Conservation (phyloP, 2,888 invertebrate genomes). For the Clivina fossor region DNA sequence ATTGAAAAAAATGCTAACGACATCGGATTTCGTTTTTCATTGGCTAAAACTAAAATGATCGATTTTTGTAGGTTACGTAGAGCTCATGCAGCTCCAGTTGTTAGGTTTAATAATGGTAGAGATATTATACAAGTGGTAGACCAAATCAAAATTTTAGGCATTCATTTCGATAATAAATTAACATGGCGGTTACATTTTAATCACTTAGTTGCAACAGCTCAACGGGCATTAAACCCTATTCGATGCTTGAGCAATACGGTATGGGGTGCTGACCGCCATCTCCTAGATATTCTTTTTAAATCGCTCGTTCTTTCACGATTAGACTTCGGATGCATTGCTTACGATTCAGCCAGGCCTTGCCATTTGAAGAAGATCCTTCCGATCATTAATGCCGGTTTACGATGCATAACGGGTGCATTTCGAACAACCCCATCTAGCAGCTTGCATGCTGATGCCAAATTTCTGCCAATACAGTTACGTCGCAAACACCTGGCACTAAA, state of each 20-base stretch:
- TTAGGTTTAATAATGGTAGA: not conserved
- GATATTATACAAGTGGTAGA: not conserved
- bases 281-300: not conserved
- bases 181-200: not conserved
- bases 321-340: not conserved
- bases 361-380: not conserved
- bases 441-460: not conserved
- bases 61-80: not conserved
- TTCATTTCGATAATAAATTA: constrained; percentile 1
- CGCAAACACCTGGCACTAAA: not conserved
- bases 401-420: not conserved
- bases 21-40: not conserved
- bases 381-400: not conserved
- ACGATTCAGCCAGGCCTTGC: not conserved
- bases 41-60: not conserved
- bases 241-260: not conserved
- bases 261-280: no score
- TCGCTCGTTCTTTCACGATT: not conserved
- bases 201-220: not conserved
- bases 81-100: not conserved
- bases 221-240: not conserved
- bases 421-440: not conserved
- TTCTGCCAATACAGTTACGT: not conserved
- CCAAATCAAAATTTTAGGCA: not conserved
- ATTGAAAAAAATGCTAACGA: not conserved